Evolutionary conservation across 30 jellyfish, hydroid and myxozoan genomes (phyloP).

Genomic region (Hydractinia symbiolongicarpus): DNA sequence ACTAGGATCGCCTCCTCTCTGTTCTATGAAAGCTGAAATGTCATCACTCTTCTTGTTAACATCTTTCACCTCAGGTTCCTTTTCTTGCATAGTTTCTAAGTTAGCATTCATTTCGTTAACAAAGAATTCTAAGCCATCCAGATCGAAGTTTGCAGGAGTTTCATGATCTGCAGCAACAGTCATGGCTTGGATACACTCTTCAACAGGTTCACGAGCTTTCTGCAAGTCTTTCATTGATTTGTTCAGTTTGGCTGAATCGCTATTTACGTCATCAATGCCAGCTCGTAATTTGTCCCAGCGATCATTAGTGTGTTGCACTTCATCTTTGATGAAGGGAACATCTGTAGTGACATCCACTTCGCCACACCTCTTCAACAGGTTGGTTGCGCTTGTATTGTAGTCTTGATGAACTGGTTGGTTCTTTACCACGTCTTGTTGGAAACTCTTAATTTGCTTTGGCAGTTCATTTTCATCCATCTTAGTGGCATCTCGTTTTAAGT

Average conservation of each 20-base stretch:
- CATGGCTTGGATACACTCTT: conserved; percentile 57
- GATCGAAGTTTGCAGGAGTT: conserved; percentile 64
- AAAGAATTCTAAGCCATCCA: conserved; percentile 57
- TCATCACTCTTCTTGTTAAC: conserved; percentile 61
- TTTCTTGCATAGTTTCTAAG: conserved; percentile 52
- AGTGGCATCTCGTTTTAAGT: conserved; percentile 34
- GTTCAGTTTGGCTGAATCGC: conserved; percentile 35
- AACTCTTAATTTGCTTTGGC: conserved; percentile 31
- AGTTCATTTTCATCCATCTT: conserved; percentile 31
- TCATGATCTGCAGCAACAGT: conserved; percentile 50
- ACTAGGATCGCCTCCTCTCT: conserved; percentile 49
- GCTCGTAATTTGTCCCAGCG: conserved; percentile 69
- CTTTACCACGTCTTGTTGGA: conserved; percentile 60
- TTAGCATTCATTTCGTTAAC: conserved; percentile 57
- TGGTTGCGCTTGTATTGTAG: conserved; percentile 40
- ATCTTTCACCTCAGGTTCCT: conserved; percentile 41
- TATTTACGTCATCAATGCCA: conserved; percentile 40
- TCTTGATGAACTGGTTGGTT: conserved; percentile 52
- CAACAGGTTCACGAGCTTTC: conserved; percentile 63
- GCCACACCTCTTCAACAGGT: conserved; percentile 40
- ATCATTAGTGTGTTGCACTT: conserved; percentile 51
- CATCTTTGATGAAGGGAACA: conserved; percentile 59
- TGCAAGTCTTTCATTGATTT: conserved; percentile 50
- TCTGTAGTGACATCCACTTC: conserved; percentile 51
- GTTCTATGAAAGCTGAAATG: conserved; percentile 48